Evolutionary conservation across 2,113 vertebrate genomes (phyloP), one percentile per base, ranked within the genome.

Genomic region (Passer montanus): DNA sequence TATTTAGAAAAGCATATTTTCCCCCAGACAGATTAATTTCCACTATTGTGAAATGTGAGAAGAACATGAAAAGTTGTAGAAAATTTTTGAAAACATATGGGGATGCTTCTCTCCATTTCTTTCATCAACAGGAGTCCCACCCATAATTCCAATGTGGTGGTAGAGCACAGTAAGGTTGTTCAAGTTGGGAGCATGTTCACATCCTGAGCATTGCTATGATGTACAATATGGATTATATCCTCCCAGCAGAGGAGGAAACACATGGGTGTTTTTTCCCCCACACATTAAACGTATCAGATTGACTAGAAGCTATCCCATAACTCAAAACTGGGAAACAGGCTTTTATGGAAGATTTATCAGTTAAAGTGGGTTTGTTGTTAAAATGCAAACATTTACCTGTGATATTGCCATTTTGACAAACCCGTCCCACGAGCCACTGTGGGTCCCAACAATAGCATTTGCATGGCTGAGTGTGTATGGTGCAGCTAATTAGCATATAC

Each of bases 1-100:
- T 92, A 84, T 95, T 97, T 91, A 95, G 88, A 96, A 98, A 95
- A 97, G 92, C 86, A 70, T 90, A 72, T 90, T 97, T 97, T 96
- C 58, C 93, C 91, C 80, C 80, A 76, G 63, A 92, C 89, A 93
- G 97, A 97, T 87, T 97, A 20, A 97, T 96, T 97, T 97, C 97
- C 97, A 74, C 1, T 92, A 95, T 93, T 92, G 66, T 97, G 97
- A 97, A 97, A 97, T 81, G 90, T 60, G 88, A 92, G 96, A 96
- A 82, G 28, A 67, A 74, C 27, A 24, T 92, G 89, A 91, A 91
- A 96, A 95, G 90, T 87, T 96, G 80, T 77, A 93, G 96, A 96
- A 95, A 91, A 94, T 63, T 96, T 96, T 96, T 95, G 53, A 43
- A 92, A 96, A 84, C 58, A 33, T 22, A 79, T 76, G 59, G 68